Evolutionary conservation across 2,113 vertebrate species (phyloP).

Genomic region (Cottus gobio): DNA sequence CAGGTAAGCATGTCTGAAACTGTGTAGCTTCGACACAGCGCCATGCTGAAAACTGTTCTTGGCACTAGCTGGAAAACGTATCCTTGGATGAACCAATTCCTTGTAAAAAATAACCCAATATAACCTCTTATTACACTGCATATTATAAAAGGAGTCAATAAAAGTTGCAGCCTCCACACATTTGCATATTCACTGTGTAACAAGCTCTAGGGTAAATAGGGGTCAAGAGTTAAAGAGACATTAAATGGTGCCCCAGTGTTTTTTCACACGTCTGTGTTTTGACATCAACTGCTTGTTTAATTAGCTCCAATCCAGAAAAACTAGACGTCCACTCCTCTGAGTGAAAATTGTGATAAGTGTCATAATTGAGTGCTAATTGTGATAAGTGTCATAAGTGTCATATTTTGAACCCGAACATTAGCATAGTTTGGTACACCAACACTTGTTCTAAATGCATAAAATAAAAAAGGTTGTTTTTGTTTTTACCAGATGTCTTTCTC

Average conservation of each 20-base stretch:
- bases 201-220: not conserved
- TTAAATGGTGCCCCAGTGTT: not conserved
- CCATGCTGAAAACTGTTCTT: not conserved
- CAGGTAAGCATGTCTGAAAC: constrained; percentile 32
- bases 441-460: not conserved
- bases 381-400: not conserved
- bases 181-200: constrained; percentile 9
- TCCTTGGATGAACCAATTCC: not conserved
- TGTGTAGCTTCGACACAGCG: constrained; percentile 11
- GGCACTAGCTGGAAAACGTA: not conserved
- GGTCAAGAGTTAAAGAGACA: not conserved
- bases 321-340: constrained; percentile 6
- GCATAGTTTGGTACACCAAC: not conserved
- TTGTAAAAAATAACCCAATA: not conserved
- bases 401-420: not conserved
- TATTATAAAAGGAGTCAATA: not conserved
- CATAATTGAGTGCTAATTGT: not conserved
- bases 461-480: not conserved
- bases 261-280: not conserved
- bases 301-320: constrained; percentile 35
- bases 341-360: not conserved
- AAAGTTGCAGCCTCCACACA: not conserved
- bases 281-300: not conserved
- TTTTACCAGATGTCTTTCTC: not conserved
- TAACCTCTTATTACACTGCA: not conserved